Evolutionary conservation across 2,797 vertebrate species (phyloP).

Genomic region (Microhierax caerulescens): DNA sequence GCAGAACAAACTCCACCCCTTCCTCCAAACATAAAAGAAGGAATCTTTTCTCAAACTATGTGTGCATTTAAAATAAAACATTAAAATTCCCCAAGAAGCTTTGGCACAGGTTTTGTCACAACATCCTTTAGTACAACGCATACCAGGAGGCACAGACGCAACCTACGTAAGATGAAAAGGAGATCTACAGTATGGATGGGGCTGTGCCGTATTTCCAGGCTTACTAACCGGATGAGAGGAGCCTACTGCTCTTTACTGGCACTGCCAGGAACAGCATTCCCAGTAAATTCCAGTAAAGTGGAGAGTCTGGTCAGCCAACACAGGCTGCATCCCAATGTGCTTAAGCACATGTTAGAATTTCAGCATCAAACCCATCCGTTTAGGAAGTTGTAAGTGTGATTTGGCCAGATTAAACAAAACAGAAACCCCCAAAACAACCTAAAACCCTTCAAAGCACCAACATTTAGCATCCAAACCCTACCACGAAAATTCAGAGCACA

Average conservation of each 20-base stretch:
- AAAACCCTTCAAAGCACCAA: background rate
- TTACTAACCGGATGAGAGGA: background rate
- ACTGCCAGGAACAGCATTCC: background rate
- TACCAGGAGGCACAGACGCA: background rate
- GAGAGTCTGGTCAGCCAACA: background rate
- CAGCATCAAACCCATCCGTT: background rate
- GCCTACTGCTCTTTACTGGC: background rate
- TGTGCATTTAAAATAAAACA: background rate
- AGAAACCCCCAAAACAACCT: background rate
- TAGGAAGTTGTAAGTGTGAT: background rate
- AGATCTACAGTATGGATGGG: fast-evolving
- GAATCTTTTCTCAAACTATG: background rate
- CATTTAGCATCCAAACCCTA: background rate
- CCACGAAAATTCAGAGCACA: background rate
- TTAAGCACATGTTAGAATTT: background rate
- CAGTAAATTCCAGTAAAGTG: background rate
- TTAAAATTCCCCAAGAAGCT: background rate
- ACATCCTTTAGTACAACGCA: background rate
- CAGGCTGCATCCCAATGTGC: background rate
- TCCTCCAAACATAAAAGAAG: background rate
- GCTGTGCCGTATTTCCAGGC: background rate
- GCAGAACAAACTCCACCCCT: background rate
- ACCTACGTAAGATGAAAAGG: fast-evolving
- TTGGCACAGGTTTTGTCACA: no score
- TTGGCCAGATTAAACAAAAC: background rate